Base-by-base conservation (phyloP, 2,888 invertebrate genomes). In the Ophion ellenae region DNA sequence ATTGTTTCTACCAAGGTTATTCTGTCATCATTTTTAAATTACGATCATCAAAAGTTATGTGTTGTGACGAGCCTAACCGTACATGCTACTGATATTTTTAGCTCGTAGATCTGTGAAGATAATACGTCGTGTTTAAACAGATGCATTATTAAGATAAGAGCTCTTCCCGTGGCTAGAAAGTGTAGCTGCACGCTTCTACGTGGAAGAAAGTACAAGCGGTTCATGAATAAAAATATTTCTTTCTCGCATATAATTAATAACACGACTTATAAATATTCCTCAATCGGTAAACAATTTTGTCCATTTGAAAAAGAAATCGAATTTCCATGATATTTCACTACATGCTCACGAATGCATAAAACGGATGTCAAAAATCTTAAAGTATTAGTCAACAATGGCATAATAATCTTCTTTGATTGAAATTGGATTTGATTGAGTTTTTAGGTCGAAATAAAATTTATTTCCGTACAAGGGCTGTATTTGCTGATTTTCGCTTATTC, bases 141-240 rank as follows among this genome's bases (percentile, higher is more conserved):
- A 84, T 77, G 59, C 59, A 79, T 71, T 47, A 32, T 57, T 53
- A 17, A 66, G 83, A 86, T 69, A 71, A 79, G 69, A 64, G 79
- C 71, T 45, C 67, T 24, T 63, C 67, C 45, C 47, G 79, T 28
- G 63, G 63, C 20, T 71, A 80, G 85, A 86, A 83, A 86, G 85
- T 86, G 80, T 83, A 69, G 74, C 61, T 57, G 36, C 69, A 32
- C 76, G 80, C 80, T 63, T 64, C 32, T 69, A 57, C 53, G 61
- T n/a, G 64, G 20, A 63, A 40, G 83, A 83, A 81, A 83, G 83
- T 77, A 71, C 66, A 71, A 81, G 73, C 24, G 24, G 24, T 45
- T 67, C n/a, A 14, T 61, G 79, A 64, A 75, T 78, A 28, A 47
- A n/a, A 63, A 76, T 20, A 20, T 76, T 66, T 47, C 61, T 59